phyloP scores from a whole-genome alignment of 92 coral and sea anemone species.

The Nematostella vectensis region DNA sequence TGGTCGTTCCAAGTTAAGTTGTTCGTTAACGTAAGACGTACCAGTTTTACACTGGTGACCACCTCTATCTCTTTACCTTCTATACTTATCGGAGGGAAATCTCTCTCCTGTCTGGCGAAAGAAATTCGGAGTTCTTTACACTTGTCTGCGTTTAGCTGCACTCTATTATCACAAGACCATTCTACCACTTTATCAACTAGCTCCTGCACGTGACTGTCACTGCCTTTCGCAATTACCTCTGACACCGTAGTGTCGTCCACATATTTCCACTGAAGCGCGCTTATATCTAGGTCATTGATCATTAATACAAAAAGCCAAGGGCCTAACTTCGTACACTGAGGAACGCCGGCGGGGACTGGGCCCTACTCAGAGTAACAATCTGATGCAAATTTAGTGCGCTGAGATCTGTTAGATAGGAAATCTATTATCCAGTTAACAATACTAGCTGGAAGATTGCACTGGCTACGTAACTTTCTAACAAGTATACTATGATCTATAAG shows the following conservation, averaged over 20 bases:
- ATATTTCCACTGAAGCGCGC: conserved; percentile 11
- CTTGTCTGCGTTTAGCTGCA: conserved; percentile 26
- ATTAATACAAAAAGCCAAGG: conserved; percentile 32
- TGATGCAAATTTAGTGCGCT: conserved; percentile 18
- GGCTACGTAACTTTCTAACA: conserved; percentile 1
- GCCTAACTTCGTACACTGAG: conserved; percentile 24
- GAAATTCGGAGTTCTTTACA: conserved; percentile 30
- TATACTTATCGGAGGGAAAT: conserved; percentile 7
- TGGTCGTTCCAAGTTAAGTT: conserved; percentile 29
- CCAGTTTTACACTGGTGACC: conserved; percentile 15
- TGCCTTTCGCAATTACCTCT: conserved; percentile 5
- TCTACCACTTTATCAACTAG: conserved; percentile 11
- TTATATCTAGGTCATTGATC: conserved; percentile 13
- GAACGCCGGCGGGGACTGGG: conserved; percentile 30
- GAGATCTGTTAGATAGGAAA: conserved; percentile 8
- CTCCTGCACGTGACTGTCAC: conserved; percentile 3
- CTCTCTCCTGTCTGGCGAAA: conserved; percentile 11
- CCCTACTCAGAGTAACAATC: conserved; percentile 36
- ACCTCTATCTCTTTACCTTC: conserved; percentile 16
- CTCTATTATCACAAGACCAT: conserved; percentile 23
- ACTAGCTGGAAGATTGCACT: conserved; percentile 13
- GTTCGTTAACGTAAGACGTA: conserved; percentile 18
- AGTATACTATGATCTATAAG: conserved; percentile 25
- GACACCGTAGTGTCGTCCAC: conserved; percentile 20
- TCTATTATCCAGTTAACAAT: conserved; percentile 12